phyloP scores from a whole-genome alignment of 2,113 vertebrate genomes.

The Mesoclemmys tuberculata region DNA sequence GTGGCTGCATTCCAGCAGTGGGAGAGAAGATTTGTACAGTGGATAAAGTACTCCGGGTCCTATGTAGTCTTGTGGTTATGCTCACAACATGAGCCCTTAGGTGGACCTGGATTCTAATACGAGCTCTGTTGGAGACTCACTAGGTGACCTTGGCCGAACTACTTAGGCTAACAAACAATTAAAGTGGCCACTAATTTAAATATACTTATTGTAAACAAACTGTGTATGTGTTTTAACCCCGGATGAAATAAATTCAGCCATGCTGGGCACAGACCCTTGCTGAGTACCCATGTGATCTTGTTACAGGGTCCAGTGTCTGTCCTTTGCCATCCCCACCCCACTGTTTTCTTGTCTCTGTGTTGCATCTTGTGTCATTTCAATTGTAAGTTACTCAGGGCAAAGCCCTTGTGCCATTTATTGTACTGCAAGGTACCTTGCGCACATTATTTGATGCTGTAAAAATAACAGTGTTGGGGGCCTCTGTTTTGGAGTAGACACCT shows the following conservation, averaged over 20 bases:
- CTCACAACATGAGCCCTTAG: not conserved
- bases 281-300: not conserved
- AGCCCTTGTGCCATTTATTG: not conserved
- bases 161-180: not conserved
- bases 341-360: not conserved
- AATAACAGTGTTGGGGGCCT: not conserved
- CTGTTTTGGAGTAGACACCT: not conserved
- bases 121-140: not conserved
- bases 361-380: not conserved
- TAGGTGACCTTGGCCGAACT: not conserved
- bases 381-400: not conserved
- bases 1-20: rapidly evolving
- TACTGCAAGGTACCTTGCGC: too few species aligned
- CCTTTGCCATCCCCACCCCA: not conserved
- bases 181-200: not conserved
- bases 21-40: rapidly evolving
- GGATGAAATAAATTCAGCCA: not conserved
- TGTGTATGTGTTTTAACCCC: not conserved
- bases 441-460: not conserved
- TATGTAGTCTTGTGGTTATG: not conserved
- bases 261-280: not conserved
- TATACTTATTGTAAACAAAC: not conserved
- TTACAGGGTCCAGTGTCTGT: not conserved
- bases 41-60: rapidly evolving
- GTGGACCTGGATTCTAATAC: rapidly evolving